Evolutionary conservation across 1,140 invertebrate species (phyloP), one percentile per base, ranked within the genome.

Genomic region (Cotesia chilonis): DNA sequence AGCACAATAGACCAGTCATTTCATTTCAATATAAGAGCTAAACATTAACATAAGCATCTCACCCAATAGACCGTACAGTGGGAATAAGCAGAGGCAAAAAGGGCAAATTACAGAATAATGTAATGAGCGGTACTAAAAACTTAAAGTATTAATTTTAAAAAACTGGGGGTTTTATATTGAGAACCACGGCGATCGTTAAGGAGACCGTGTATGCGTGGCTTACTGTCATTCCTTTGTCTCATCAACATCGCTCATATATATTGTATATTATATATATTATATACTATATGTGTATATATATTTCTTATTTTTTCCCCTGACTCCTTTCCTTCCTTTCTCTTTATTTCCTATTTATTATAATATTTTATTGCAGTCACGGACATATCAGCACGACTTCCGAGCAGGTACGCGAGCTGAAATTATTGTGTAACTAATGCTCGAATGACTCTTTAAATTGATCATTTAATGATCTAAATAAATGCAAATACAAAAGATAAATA

Each of bases 351-450:
- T 47, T 47, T 47, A 47, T 47, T 47, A 9, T 9, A 47, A 47
- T 59, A 20, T 59, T 66, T 52, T 66, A 66, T 66, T 66, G 36
- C 38, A 66, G 64, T 66, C 64, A 66, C 64, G 64, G 64, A 66
- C 28, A 66, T 20, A 66, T n/a, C 38, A 66, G 14, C 36, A 66
- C 64, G 64, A 66, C 64, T 66, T 66, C 64, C 64, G 64, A 66
- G 38, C 38, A 66, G 64, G 38, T 66, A 66, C 64, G 64, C 64
- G 47, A 66, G 36, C n/a, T 14, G 64, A 66, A 66, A 66, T 66
- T 66, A 66, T 66, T 51, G 64, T 10, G 14, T 66, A 66, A 66
- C 47, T n/a, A 41, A n/a, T 9, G 3, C 28, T 66, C 12, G 10
- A 41, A 66, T 66, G 64, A 52, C n/a, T 47, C 38, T 9, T 47